phyloP scores from a whole-genome alignment of 2,888 invertebrate species.

The Acanthosepion pharaonis region DNA sequence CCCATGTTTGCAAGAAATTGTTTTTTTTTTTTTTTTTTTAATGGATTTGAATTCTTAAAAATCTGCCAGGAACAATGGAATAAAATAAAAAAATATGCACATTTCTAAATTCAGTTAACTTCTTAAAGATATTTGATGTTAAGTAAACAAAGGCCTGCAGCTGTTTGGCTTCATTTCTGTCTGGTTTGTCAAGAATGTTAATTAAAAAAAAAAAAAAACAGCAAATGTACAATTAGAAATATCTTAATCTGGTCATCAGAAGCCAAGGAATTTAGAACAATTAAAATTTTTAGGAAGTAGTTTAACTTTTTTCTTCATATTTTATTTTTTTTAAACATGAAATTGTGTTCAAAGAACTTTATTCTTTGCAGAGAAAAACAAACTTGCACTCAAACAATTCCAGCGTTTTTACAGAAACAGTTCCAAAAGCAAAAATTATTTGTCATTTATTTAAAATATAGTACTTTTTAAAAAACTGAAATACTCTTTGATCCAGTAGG shows the following conservation, averaged over 20 bases:
- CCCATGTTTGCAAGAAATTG: no score
- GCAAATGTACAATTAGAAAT: neutral
- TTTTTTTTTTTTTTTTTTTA: no score
- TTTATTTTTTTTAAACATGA: neutral
- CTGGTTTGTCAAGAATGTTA: constrained; percentile 12
- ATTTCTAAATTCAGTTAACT: no score
- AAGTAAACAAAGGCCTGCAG: neutral
- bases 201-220: neutral
- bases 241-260: neutral
- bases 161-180: neutral
- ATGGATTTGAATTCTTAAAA: no score
- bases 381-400: neutral
- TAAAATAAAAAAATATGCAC: no score
- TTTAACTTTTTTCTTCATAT: neutral
- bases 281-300: no score
- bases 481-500: no score
- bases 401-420: no score
- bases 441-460: no score
- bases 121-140: neutral
- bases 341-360: neutral
- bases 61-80: no score
- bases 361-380: neutral
- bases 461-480: no score
- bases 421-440: neutral
- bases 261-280: no score